These are phyloP conservation scores for Syngnathus rostellatus DNA, from an alignment of 2,797 vertebrate species.

Conservation along the genomic window DNA sequence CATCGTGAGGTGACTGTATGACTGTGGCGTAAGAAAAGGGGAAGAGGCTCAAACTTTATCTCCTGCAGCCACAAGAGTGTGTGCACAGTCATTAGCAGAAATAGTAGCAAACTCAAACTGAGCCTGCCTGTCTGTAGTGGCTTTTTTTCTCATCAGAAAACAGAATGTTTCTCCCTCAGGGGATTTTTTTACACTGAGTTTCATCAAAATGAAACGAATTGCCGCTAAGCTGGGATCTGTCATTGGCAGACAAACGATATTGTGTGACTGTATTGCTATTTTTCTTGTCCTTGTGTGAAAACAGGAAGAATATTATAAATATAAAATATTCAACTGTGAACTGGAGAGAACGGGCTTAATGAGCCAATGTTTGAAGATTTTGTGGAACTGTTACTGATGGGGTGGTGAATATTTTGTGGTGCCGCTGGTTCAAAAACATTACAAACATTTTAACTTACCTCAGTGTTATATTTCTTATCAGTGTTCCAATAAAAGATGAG, in stretches of 20 bases:
- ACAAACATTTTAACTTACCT: constrained; percentile 85
- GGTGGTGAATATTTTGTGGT: constrained; percentile 61
- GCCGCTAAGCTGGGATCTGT: constrained; percentile 40
- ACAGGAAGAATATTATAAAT: constrained; percentile 40
- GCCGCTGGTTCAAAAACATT: constrained; percentile 57
- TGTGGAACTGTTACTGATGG: constrained; percentile 53
- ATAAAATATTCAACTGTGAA: constrained; percentile 57
- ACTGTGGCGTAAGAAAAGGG: constrained; percentile 37
- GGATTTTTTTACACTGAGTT: constrained; percentile 63
- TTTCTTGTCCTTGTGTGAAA: constrained; percentile 35
- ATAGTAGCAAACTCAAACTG: constrained; percentile 66
- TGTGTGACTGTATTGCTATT: constrained; percentile 31
- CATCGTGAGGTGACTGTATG: constrained; percentile 23
- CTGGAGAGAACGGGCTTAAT: constrained; percentile 32
- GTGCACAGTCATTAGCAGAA: constrained; percentile 69
- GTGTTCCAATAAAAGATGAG: constrained; percentile 86
- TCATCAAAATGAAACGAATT: constrained; percentile 44
- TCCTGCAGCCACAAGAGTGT: constrained; percentile 54
- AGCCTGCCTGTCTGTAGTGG: constrained; percentile 55
- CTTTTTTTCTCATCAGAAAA: constrained; percentile 55
- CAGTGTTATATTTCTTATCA: constrained; percentile 86
- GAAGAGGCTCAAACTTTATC: constrained; percentile 39
- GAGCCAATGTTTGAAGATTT: constrained; percentile 48
- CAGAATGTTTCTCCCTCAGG: constrained; percentile 68
- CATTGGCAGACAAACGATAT: constrained; percentile 31